Evolutionary conservation across 2,113 vertebrate species (phyloP), one percentile per base, ranked within the genome.

Genomic region (Scortum barcoo): DNA sequence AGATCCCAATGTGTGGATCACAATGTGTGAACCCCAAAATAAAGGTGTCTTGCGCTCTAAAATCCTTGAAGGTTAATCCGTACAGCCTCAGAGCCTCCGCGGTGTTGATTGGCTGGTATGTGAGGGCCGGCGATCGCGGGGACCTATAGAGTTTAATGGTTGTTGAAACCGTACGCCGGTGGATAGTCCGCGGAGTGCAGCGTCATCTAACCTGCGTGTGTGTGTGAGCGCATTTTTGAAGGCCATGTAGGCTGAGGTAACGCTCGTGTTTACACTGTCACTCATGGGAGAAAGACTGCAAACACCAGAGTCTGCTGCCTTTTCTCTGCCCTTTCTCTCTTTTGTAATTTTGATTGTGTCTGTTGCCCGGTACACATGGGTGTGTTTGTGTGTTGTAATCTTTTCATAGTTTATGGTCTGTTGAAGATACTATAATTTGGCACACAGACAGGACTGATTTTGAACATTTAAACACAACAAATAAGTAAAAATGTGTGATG

Each of bases 21-120:
- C n/a, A 2, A 1, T 2, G 26, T n/a, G 19, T 50, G 20, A 50
- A 19, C 17, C 56, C 54, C 19, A 9, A 9, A 62, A 54, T 24
- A 11, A 38, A 76, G 72, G 5, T 56, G 38, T 38, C 3, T 40
- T 68, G 22, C 22, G 26, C 50, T 7, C 6, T 0, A 7, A 1
- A 36, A 9, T 19, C 58, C 53, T 50, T 1, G 0, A 13, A 40
- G 40, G 42, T 26, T 33, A 5, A 51, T 51, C 1, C 9, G 20
- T 66, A 10, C 50, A 46, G 58, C 73, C 50, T 60, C 16, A 13
- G 11, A 24, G 38, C 36, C n/a, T 38, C 33, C 8, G 2, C 3
- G 3, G 72, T 69, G 87, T 76, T 89, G 78, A 88, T 72, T 42
- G 57, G 54, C 44, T 28, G 78, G 81, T 60, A 61, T 85, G 88